These are phyloP conservation scores for Calcarius ornatus DNA, from an alignment of 2,113 vertebrate species.

Conservation along the genomic window DNA sequence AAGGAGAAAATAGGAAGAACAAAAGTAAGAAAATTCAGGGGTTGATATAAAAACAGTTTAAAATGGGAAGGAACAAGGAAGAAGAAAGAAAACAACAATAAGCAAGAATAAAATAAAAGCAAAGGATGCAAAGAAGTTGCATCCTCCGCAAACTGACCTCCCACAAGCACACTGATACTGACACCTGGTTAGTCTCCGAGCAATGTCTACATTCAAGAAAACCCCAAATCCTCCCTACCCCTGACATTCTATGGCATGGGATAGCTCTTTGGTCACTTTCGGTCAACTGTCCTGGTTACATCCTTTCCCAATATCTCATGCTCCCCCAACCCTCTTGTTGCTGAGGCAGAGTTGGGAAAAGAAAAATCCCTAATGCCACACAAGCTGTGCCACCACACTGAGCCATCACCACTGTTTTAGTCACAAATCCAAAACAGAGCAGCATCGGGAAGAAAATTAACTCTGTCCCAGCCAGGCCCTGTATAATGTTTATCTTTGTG, in stretches of 20 bases:
- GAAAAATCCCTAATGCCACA: accelerated
- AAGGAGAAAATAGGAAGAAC: background rate
- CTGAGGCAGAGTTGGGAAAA: background rate
- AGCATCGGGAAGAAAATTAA: background rate
- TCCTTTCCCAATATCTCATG: background rate
- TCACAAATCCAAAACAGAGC: background rate
- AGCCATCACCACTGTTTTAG: background rate
- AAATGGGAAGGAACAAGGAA: background rate
- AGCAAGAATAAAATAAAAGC: background rate
- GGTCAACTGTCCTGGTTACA: background rate
- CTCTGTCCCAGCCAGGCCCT: background rate
- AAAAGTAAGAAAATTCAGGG: background rate
- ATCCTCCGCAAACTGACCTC: no score
- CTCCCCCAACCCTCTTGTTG: background rate
- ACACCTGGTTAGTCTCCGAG: background rate
- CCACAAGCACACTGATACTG: background rate
- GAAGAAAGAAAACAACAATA: background rate
- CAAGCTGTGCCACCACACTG: background rate
- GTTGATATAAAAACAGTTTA: background rate
- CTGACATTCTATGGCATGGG: background rate
- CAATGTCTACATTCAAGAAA: background rate
- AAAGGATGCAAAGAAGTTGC: background rate
- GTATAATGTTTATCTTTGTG: background rate
- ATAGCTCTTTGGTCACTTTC: background rate
- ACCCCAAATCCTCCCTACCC: accelerated